Evolutionary conservation across 2,797 vertebrate species (phyloP).

Genomic region (Gadopsis marmoratus): DNA sequence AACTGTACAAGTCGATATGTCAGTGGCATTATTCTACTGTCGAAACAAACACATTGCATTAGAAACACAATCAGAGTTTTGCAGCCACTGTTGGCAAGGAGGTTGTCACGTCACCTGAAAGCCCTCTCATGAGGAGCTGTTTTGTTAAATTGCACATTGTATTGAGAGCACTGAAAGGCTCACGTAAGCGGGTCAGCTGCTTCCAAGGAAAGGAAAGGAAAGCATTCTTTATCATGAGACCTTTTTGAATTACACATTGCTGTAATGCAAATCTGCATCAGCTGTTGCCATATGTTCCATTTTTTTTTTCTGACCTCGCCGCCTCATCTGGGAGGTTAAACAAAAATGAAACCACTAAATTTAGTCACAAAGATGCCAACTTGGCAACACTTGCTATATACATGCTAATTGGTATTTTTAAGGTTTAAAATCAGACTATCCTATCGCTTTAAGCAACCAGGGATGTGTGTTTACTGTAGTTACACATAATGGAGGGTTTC

Average conservation of each 20-base stretch:
- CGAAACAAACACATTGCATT: neutral
- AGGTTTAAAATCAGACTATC: constrained; percentile 51
- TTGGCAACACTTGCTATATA: constrained; percentile 22
- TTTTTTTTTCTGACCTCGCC: constrained; percentile 13
- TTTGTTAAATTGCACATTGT: constrained; percentile 20
- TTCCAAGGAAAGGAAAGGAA: constrained; percentile 2
- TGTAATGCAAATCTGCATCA: neutral
- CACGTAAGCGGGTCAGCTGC: neutral
- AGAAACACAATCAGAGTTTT: neutral
- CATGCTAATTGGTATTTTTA: constrained; percentile 37
- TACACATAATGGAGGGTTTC: constrained; percentile 57
- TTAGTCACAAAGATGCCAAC: constrained; percentile 22
- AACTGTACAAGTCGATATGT: neutral
- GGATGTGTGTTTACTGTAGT: constrained; percentile 32
- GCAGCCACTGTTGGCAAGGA: neutral
- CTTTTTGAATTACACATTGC: constrained; percentile 9
- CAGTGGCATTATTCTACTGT: no score
- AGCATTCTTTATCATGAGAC: neutral
- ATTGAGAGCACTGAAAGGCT: neutral
- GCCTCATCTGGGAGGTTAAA: neutral
- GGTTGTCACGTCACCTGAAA: constrained; percentile 18
- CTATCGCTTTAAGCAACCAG: constrained; percentile 33
- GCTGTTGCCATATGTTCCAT: constrained; percentile 25
- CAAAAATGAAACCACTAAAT: neutral
- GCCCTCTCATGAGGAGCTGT: neutral